Evolutionary conservation across 2,888 invertebrate species (phyloP), one percentile per base, ranked within the genome.

Genomic region (Hypena proboscidalis): DNA sequence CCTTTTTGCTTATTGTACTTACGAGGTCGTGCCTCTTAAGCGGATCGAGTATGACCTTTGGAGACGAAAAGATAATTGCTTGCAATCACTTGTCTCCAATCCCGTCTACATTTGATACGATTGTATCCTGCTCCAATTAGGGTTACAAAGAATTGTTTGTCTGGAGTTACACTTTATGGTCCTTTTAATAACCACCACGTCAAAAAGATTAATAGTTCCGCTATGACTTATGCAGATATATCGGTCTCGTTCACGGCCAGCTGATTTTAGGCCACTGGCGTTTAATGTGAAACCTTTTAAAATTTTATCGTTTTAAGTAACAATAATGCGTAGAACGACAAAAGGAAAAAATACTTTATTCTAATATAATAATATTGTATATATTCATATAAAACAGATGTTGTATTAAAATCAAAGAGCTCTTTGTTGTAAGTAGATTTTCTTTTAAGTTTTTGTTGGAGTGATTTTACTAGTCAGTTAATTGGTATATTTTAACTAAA

Each of bases 21-120:
- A 49, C 79, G 85, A 89, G 88, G 85, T 74, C 77, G 74, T 73
- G 70, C 74, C 70, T 69, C 67, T 68, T 67, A 77, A 82, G 76
- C 79, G 77, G 78, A 81, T 77, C 77, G 70, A 74, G 72, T 76
- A 74, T 82, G 87, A 89, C 89, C 88, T 88, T 85, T 79, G 66
- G 73, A 80, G 85, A 82, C 82, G 69, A 80, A 84, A 84, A 73
- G 74, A 80, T 83, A 85, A 88, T 86, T 87, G 77, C 72, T 59
- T 60, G 62, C 62, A 77, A 75, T 76, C 71, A 70, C 69, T 64
- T 68, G 63, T 65, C 58, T 58, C 43, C 64, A 59, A 63, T 66
- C 65, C 66, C 55, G 63, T 67, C 63, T 73, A 66, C 54, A 60
- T 67, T 59, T 65, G 57, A 58, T 60, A 46, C 37, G 54, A 65